Evolutionary conservation across 2,797 vertebrate genomes (phyloP), one percentile per base, ranked within the genome.

Genomic region (Sebastes minor): DNA sequence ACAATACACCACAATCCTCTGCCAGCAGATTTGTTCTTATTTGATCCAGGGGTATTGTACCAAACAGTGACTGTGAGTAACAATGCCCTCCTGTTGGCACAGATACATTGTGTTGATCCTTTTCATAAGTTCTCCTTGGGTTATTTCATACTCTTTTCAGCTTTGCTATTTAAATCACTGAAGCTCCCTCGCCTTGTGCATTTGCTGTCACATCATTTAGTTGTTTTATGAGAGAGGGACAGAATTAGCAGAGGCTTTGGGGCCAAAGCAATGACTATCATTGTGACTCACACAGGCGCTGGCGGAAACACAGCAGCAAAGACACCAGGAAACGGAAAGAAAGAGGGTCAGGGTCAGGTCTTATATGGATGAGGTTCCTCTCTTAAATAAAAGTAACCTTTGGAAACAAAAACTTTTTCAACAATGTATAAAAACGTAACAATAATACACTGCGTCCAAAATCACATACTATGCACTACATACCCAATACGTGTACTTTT

Each of bases 181-280:
- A 49, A 61, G 53, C 78, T 18, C 69, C 59, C 10, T 70, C 32
- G 69, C 52, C 38, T 69, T 8, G 12, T 76, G 74, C 78, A 62
- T 80, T 8, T 56, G 30, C 76, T 80, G 62, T 87, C 88, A 74
- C 61, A 35, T 78, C 63, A 67, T 75, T 74, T 74, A 61, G 33
- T 42, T 68, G 69, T 71, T 74, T 81, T 53, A 74, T 65, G 49
- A 71, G 52, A 74, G 16, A 56, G 56, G 62, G 59, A 59, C 72
- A 62, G 22, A 80, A 68, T 76, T 69, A 79, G 46, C 13, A 1
- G 61, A 64, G 60, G 64, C 70, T 82, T 38, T 75, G 32, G 77
- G 75, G 71, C 66, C 28, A 69, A 20, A 6, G 12, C 6, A 6
- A 28, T 78, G 77, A 78, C 70, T 67, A 14, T 67, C n/a, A 11